phyloP scores from a whole-genome alignment of 2,888 invertebrate genomes.

The Barypeithes pellucidus region DNA sequence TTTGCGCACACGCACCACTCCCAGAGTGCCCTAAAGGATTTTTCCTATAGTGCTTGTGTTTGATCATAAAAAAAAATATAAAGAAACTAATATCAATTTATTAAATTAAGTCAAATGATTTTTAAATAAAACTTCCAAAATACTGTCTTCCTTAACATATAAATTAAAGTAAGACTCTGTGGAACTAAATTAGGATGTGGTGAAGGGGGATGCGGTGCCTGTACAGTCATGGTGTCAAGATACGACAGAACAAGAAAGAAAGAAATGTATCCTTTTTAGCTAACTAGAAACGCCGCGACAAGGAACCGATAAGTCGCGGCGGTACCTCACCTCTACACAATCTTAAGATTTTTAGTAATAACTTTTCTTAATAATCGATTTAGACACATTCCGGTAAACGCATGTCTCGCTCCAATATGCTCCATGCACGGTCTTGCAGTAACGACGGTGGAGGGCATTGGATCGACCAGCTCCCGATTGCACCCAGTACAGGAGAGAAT shows the following conservation, averaged over 20 bases:
- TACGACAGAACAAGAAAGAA: constrained; percentile 75
- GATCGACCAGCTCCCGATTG: constrained; percentile 82
- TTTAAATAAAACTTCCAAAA: no score
- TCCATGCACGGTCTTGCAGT: constrained; percentile 91
- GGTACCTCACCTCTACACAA: no score
- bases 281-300: no score
- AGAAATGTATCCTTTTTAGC: constrained; percentile 72
- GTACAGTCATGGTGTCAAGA: constrained; percentile 93
- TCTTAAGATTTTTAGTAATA: not conserved
- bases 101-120: no score
- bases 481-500: constrained; percentile 92
- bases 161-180: constrained; percentile 78
- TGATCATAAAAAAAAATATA: no score
- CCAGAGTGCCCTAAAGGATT: no score
- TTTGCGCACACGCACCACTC: no score
- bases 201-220: constrained; percentile 96
- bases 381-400: constrained; percentile 89
- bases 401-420: constrained; percentile 91
- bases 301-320: no score
- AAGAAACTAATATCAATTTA: no score
- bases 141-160: constrained; percentile 40
- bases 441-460: constrained; percentile 95
- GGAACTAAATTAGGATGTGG: constrained; percentile 95
- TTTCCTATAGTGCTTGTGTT: no score
- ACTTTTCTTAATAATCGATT: constrained; percentile 12